Base-by-base conservation (phyloP, 1,140 invertebrate species). In the Drosophila prosaltans region DNA sequence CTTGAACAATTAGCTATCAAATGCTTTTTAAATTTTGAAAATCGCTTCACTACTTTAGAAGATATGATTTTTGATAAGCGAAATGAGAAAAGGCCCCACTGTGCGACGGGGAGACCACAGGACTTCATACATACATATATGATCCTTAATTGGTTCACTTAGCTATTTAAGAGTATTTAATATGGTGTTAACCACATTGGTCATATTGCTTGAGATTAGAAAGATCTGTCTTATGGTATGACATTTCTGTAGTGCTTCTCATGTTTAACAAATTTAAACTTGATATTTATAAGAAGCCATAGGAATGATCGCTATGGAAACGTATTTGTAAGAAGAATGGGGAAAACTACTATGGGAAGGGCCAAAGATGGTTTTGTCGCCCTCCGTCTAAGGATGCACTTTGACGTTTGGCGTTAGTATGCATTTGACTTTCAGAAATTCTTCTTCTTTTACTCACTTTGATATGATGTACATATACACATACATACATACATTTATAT, bases 261-360 rank as follows among this genome's bases (percentile, higher is more conserved):
- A 24, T 8, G 45, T 48, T 30, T 2, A 30, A 2, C 28, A 30
- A 30, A 16, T 5, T 9, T 2, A 48, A 51, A 51, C 45, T 26
- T 51, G 45, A 51, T 51, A 43, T 43, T 43, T 16, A 43, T 43
- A 26, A 36, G 21, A 51, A 51, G 45, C 45, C 45, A 26, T 51
- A 51, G 21, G 1, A 51, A 48, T 48, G 21, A 10, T 21, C 1
- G 21, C 0, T 24, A 21, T 30, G 28, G 28, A 30, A 30, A 30
- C 28, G 21, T 10, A 36, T 6, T 36, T 5, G 6, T 1, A 36
- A 36, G 32, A 51, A 51, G 32, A 51, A 51, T 45, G 6, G n/a
- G 21, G 45, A 51, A 51, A 16, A 16, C 16, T 16, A 51, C 45
- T 51, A 24, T 51, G 21, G 21, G 8, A 51, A 8, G 0, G 45